A percentile compares a stretch with the other conserved stretches of the same genome.
These are phyloP conservation scores for Drosophila rufa DNA, from an alignment of 1,140 invertebrate genomes.

Conservation along the genomic window DNA sequence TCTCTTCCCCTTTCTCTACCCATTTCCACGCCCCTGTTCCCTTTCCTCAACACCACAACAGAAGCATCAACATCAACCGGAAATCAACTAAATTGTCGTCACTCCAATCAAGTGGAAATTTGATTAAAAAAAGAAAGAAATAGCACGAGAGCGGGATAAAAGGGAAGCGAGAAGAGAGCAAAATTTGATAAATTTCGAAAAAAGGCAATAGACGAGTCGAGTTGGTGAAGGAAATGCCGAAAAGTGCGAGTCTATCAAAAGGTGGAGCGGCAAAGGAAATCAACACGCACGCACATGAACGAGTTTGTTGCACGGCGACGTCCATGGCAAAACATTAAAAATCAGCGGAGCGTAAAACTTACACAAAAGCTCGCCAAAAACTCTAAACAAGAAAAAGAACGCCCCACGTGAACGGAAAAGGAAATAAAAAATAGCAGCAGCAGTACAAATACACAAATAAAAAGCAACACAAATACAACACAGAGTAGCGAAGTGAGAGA, in stretches of 20 bases:
- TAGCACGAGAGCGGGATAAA: not conserved
- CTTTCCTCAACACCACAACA: conserved; percentile 26
- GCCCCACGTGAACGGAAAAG: conserved; percentile 16
- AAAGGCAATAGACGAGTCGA: conserved; percentile 54
- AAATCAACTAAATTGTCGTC: conserved; percentile 81
- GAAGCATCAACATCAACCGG: conserved; percentile 56
- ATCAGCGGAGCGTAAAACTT: conserved; percentile 65
- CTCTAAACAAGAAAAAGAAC: conserved; percentile 24
- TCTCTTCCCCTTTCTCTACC: conserved; percentile 17
- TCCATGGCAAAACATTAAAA: conserved; percentile 71
- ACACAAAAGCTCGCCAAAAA: conserved; percentile 40
- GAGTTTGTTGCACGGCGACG: conserved; percentile 52
- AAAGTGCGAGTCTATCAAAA: conserved; percentile 67
- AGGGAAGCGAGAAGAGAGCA: conserved; percentile 29
- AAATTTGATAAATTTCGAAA: conserved; percentile 78
- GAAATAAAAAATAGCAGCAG: conserved; percentile 28
- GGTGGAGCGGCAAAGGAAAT: conserved; percentile 62
- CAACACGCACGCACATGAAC: conserved; percentile 76
- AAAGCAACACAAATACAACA: conserved; percentile 34
- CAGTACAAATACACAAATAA: conserved; percentile 25
- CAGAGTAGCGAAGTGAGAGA: conserved; percentile 46
- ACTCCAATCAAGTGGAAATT: conserved; percentile 82
- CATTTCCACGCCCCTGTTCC: conserved; percentile 7
- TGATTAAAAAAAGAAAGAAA: conserved; percentile 60
- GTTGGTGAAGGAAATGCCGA: conserved; percentile 20